Evolutionary conservation across 2,797 vertebrate genomes (phyloP).

Genomic region (Luscinia luscinia): DNA sequence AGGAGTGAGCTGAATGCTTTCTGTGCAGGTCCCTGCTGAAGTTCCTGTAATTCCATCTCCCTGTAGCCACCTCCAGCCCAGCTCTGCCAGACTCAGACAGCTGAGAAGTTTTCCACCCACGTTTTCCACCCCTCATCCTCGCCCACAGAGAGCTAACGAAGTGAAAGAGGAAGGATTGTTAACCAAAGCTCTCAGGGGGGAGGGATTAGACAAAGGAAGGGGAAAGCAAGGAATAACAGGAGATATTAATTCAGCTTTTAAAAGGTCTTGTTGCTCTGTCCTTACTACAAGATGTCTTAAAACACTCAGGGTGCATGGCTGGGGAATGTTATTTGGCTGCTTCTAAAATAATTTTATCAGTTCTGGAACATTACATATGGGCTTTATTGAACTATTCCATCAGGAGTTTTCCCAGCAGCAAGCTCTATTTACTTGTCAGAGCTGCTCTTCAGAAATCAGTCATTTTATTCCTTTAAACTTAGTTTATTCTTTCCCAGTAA

Average conservation of each 20-base stretch:
- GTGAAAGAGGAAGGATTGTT: constrained; percentile 45
- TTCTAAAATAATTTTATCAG: constrained; percentile 49
- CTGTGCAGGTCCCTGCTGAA: background rate
- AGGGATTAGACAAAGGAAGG: constrained; percentile 12
- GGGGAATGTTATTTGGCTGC: constrained; percentile 64
- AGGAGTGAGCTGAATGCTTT: background rate
- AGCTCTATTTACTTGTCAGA: constrained; percentile 5
- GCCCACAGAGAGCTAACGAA: constrained; percentile 32
- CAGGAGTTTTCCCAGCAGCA: constrained; percentile 27
- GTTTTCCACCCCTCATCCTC: constrained; percentile 27
- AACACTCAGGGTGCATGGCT: constrained; percentile 49
- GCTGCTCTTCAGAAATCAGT: background rate
- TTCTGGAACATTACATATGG: background rate
- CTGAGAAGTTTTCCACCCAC: constrained; percentile 55
- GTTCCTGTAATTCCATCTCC: background rate
- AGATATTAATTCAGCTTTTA: constrained; percentile 1
- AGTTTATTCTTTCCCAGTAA: background rate
- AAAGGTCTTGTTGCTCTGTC: background rate
- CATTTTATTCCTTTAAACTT: constrained; percentile 31
- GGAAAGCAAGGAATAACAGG: constrained; percentile 14
- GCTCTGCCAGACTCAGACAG: constrained; percentile 40
- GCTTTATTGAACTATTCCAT: constrained; percentile 9
- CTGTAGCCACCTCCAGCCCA: background rate
- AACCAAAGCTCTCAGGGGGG: background rate
- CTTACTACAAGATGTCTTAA: constrained; percentile 39